These are phyloP conservation scores for Phyllotis vaccarum DNA, from an alignment of 2,797 vertebrate genomes.

Conservation along the genomic window DNA sequence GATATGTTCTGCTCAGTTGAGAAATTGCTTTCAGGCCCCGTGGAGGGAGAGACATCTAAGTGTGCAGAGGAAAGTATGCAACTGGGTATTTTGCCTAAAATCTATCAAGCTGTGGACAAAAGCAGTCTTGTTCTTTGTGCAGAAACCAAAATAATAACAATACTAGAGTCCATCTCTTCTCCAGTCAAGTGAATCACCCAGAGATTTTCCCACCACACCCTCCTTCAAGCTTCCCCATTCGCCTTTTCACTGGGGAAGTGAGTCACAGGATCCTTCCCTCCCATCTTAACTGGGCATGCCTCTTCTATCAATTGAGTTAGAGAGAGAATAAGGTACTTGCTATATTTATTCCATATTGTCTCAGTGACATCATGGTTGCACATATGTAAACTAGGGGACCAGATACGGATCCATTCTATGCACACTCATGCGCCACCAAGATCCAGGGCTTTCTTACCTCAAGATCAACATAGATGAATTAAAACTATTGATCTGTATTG, in stretches of 20 bases:
- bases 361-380: not conserved
- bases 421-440: not conserved
- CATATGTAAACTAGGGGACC: not conserved
- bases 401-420: not conserved
- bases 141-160: not conserved
- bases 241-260: accelerated
- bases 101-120: not conserved
- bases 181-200: not conserved
- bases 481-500: not conserved
- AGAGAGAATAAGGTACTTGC: not conserved
- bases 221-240: not conserved
- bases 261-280: not conserved
- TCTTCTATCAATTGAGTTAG: not conserved
- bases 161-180: not conserved
- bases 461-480: not conserved
- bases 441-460: not conserved
- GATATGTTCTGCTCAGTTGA: not conserved
- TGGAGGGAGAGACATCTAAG: not conserved
- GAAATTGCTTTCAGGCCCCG: constrained; percentile 39
- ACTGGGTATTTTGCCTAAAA: not conserved
- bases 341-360: not conserved
- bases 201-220: not conserved
- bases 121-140: not conserved
- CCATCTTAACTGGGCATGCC: not conserved
- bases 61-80: not conserved